Conservation (phyloP, 2,888 invertebrate species). For the Dysmachus trigonus region DNA sequence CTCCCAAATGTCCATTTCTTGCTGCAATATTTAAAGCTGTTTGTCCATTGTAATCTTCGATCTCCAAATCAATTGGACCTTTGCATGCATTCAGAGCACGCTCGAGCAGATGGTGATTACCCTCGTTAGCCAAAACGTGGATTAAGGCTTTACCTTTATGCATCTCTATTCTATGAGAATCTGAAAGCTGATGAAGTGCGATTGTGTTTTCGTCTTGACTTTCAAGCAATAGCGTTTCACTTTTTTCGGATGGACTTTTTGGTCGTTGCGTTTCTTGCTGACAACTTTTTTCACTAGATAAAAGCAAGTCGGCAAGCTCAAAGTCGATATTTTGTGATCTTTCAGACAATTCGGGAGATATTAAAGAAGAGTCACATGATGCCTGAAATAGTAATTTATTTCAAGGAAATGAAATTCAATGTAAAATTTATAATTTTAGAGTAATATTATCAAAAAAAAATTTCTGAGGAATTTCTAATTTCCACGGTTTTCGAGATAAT, state of each 20-base stretch:
- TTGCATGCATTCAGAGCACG: slow-evolving; percentile 72
- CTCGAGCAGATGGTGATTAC: slow-evolving; percentile 74
- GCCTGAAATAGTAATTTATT: slow-evolving; percentile 52
- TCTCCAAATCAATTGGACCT: slow-evolving; percentile 67
- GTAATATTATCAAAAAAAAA: too few relatives aligned
- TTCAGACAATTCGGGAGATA: slow-evolving; percentile 63
- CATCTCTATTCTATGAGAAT: slow-evolving; percentile 63
- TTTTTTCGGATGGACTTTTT: slow-evolving; percentile 62
- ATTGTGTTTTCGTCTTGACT: slow-evolving; percentile 63
- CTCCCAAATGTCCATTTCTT: slow-evolving; percentile 77
- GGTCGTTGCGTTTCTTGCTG: slow-evolving; percentile 61
- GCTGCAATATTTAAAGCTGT: slow-evolving; percentile 88
- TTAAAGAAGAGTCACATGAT: slow-evolving; percentile 63
- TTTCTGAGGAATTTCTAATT: too few relatives aligned
- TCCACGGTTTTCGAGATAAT: too few relatives aligned
- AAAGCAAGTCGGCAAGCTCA: slow-evolving; percentile 62
- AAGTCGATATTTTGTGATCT: slow-evolving; percentile 64
- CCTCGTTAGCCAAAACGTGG: slow-evolving; percentile 80
- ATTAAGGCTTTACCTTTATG: slow-evolving; percentile 74
- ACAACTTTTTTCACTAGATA: slow-evolving; percentile 63
- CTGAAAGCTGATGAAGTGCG: slow-evolving; percentile 62
- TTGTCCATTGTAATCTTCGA: slow-evolving; percentile 81
- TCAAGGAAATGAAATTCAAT: background rate
- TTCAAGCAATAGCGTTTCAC: slow-evolving; percentile 57
- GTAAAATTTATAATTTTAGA: too few relatives aligned